phyloP scores from a whole-genome alignment of 2,113 vertebrate species.

The Steatornis caripensis region DNA sequence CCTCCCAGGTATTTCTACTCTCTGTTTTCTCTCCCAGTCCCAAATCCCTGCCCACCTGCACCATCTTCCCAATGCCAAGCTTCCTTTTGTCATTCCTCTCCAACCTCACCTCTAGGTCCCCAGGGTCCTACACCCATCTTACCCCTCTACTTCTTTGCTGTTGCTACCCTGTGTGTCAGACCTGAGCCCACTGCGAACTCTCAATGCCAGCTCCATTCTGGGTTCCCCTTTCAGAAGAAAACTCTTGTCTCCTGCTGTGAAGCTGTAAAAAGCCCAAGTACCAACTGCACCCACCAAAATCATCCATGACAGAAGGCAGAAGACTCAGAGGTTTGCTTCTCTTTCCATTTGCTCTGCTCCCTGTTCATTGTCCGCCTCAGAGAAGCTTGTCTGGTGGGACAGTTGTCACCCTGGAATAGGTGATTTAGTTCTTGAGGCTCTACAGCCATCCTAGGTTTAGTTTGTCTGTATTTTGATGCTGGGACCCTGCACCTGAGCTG shows the following conservation, averaged over 20 bases:
- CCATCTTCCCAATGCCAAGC: neutral
- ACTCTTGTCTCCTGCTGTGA: neutral
- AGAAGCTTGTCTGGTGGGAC: neutral
- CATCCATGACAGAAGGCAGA: neutral
- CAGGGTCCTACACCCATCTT: neutral
- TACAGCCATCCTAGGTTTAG: neutral
- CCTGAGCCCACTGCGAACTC: neutral
- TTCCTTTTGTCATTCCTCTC: neutral
- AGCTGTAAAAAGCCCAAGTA: neutral
- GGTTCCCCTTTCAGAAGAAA: neutral
- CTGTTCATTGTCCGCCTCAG: neutral
- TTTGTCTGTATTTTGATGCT: neutral
- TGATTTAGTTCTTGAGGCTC: neutral
- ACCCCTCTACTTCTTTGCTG: neutral
- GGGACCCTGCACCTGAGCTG: neutral
- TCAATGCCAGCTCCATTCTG: neutral
- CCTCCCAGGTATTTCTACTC: neutral
- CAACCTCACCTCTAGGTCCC: neutral
- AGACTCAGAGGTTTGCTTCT: neutral
- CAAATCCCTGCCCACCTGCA: neutral
- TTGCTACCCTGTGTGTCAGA: neutral
- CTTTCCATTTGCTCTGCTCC: neutral
- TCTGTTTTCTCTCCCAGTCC: neutral
- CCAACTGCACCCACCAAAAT: neutral
- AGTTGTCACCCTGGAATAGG: neutral